Evolutionary conservation across 2,113 vertebrate genomes (phyloP).

Genomic region (zebrafish (Danio rerio)): GRCz12tu NC_133190.1:24213001-24213500

Average conservation of each 20-base stretch:
- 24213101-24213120: conserved; percentile 90
- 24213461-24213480: conserved; percentile 91
- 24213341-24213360: background rate
- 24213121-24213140: conserved; percentile 89
- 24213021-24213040: background rate
- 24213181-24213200: conserved; percentile 92
- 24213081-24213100: conserved; percentile 91
- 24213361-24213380: background rate
- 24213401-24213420: conserved; percentile 89
- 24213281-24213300: conserved; percentile 87
- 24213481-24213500: conserved; percentile 92
- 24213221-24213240: conserved; percentile 92
- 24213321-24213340: background rate
- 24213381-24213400: conserved; percentile 83
- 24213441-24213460: conserved; percentile 90
- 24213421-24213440: conserved; percentile 92
- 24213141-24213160: conserved; percentile 91
- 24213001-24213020: background rate
- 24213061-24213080: conserved; percentile 81
- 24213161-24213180: conserved; percentile 87
- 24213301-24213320: conserved; percentile 80
- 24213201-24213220: conserved; percentile 89
- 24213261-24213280: conserved; percentile 89
- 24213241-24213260: conserved; percentile 89
- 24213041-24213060: no score